Evolutionary conservation across 2,888 invertebrate species (phyloP).

Genomic region (Ormyrus thymus): DNA sequence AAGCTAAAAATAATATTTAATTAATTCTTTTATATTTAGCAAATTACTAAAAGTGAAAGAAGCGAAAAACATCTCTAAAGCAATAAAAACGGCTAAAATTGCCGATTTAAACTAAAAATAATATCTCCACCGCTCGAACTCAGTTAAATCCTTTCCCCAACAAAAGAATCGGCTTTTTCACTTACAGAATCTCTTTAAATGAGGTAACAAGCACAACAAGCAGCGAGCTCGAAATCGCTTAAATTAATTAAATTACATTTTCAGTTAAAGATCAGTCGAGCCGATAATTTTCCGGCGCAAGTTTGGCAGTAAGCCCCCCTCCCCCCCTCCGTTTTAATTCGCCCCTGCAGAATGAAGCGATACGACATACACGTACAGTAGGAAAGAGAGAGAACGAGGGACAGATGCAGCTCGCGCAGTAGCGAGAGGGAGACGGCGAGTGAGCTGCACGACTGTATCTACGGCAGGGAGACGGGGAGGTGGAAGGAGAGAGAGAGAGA

Average conservation of each 20-base stretch:
- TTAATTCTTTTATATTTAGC: no score
- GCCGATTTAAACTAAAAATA: no score
- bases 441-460: constrained; percentile 1
- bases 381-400: constrained; percentile 57
- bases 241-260: constrained; percentile 31
- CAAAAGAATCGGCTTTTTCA: no score
- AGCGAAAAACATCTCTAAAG: no score
- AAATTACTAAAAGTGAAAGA: no score
- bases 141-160: no score
- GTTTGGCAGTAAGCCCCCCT: constrained; percentile 29
- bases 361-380: constrained; percentile 34
- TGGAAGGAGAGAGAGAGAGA: constrained; percentile 57
- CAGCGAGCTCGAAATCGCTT: no score
- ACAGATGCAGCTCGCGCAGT: constrained; percentile 49
- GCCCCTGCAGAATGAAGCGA: constrained; percentile 47
- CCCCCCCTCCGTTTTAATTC: constrained; percentile 51
- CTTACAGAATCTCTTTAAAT: no score
- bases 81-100: no score
- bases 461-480: constrained; percentile 55
- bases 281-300: constrained; percentile 43
- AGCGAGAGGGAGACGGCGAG: constrained; percentile 51
- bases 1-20: no score
- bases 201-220: no score
- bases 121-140: no score
- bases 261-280: constrained; percentile 27